phyloP scores from a whole-genome alignment of 2,113 vertebrate species.

The Calidris pygmaea region DNA sequence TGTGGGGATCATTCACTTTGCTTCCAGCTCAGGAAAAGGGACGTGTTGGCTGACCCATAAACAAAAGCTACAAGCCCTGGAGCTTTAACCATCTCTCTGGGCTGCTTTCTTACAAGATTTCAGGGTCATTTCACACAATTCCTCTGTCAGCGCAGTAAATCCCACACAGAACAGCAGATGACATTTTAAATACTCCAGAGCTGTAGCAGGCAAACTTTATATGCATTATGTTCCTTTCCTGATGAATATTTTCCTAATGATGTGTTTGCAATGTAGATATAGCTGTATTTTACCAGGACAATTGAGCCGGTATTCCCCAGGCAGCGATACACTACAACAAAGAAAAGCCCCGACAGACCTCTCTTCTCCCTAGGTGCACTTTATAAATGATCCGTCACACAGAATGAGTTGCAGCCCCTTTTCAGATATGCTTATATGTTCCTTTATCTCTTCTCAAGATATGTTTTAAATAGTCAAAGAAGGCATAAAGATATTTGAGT shows the following conservation, averaged over 20 bases:
- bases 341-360: not conserved
- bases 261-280: slow-evolving; percentile 12
- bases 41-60: not conserved
- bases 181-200: slow-evolving; percentile 44
- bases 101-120: not conserved
- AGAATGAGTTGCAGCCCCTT: not conserved
- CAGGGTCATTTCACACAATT: not conserved
- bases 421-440: slow-evolving; percentile 24
- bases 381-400: not conserved
- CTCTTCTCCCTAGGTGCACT: not conserved
- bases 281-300: slow-evolving; percentile 46
- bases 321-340: not conserved
- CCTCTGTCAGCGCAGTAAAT: not conserved
- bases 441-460: not conserved
- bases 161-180: not conserved
- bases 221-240: slow-evolving; percentile 55
- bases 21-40: not conserved
- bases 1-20: not conserved
- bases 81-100: not conserved
- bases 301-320: not conserved
- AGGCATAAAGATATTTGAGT: not conserved
- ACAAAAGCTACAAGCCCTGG: not conserved
- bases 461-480: slow-evolving; percentile 13
- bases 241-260: slow-evolving; percentile 58
- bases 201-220: slow-evolving; percentile 54